Evolutionary conservation across 2,113 vertebrate genomes (phyloP), one percentile per base, ranked within the genome.

Genomic region (Antechinus stuartii): DNA sequence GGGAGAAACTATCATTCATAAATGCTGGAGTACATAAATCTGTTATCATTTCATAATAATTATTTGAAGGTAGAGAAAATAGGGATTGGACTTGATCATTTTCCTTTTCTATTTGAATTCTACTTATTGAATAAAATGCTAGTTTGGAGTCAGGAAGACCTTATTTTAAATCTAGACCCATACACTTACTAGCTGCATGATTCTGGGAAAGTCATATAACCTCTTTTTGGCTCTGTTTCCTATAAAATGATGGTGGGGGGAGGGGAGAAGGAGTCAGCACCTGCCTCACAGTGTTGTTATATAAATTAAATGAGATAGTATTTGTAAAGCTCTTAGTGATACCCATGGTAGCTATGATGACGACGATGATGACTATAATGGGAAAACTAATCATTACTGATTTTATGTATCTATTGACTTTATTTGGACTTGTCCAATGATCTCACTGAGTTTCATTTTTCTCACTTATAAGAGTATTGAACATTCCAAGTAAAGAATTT

Each of bases 191-290:
- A 92, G 54, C 11, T 95, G 92, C 96, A 76, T 93, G 93, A 96
- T 19, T 91, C 91, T 93, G 53, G 46, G 55, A 25, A 96, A 97
- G 52, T 54, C 56, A 96, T 35, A 95, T 97, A 96, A 97, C 91
- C 93, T 95, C 35, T 76, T 14, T 68, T 68, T 76, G 30, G 3
- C 68, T 76, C 68, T n/a, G 68, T 76, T 76, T 76, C 68, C 68
- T 19, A 5, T n/a, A 19, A 76, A 76, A n/a, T n/a, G 68, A n/a
- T n/a, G n/a, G n/a, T n/a, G n/a, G 61, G 30, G 30, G 22, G 2
- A 55, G 54, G 19, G 54, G 54, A 2, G 8, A 56, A 57, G 30
- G n/a, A 49, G 49, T 49, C 4, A 30, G 3, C 11, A 61, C 27
- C 2, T 61, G n/a, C 16, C 35, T 76, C 4, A 16, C 3, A 19